These are phyloP conservation scores for Aleiodes leptofemur DNA, from an alignment of 2,888 invertebrate species.

Conservation along the genomic window DNA sequence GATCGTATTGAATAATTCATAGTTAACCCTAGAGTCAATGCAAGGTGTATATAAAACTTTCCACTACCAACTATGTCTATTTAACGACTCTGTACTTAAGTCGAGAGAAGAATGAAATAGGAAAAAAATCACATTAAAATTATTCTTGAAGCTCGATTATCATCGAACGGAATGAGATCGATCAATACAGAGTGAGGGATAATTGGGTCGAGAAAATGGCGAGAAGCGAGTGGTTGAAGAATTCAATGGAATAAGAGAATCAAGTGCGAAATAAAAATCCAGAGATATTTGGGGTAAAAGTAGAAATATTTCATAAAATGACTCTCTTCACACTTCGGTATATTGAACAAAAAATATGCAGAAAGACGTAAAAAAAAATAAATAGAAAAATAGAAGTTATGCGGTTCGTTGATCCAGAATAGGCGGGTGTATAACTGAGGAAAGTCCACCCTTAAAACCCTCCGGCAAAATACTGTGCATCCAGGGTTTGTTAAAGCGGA, in stretches of 20 bases:
- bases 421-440: conserved; percentile 40
- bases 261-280: not conserved
- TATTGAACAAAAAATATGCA: not conserved
- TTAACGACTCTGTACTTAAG: conserved; percentile 4
- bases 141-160: not conserved
- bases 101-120: not conserved
- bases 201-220: not conserved
- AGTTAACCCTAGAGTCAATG: conserved; percentile 32
- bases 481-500: conserved; percentile 55
- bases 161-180: not conserved
- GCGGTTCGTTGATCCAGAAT: conserved; percentile 42
- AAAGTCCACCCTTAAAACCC: conserved; percentile 52
- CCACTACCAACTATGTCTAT: conserved; percentile 23
- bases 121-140: not conserved
- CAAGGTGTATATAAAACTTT: conserved; percentile 25
- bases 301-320: too few species aligned
- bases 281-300: not conserved
- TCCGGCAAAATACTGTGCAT: conserved; percentile 50
- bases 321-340: too few species aligned
- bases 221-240: not conserved
- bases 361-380: conserved; percentile 10
- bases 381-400: conserved; percentile 20
- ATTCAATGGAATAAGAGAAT: not conserved
- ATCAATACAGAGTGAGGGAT: conserved; percentile 2
- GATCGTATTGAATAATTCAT: conserved; percentile 46